Base-by-base conservation (phyloP, 2,888 invertebrate species). In the Urechis unicinctus region DNA sequence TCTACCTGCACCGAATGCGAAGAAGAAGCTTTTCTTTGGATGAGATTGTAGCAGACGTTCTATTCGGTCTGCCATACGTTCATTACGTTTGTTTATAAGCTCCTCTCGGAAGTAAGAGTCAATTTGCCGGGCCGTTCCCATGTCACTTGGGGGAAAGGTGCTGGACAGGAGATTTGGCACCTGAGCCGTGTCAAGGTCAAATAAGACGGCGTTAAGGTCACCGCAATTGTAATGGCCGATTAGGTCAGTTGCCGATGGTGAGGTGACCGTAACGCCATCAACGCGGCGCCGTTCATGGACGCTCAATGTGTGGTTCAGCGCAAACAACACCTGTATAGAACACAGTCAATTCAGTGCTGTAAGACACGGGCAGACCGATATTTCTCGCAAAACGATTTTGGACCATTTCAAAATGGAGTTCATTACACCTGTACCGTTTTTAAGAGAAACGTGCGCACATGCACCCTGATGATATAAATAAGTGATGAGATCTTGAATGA, bases 1-100 rank as follows among this genome's bases (percentile, higher is more conserved):
- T 47, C 51, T 63, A 79, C 82, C 82, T 63, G 82, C 80, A 59
- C 82, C 82, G 62, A 82, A 80, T 45, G 82, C 82, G 63, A 82
- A 81, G 70, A 83, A 82, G 67, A 80, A 79, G 52, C 77, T 79
- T 53, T 74, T 69, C 49, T 78, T 67, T 1, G 80, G 79, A 62
- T 79, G 66, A n/a, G 70, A 65, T 26, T 67, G 59, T n/a, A 83
- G 69, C 44, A 82, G 68, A 49, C 73, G 66, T 6, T 74, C 67
- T 1, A 81, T 78, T 49, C 81, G 67, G 36, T 72, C 66, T 6
- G 80, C 81, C 82, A 83, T 83, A 53, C 81, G 66, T 51, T 74
- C 64, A 65, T 83, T 83, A 21, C 83, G 71, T 59, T 78, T 78
- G 58, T 77, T 74, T 44, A 83, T 80, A n/a, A 83, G 77, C 62